Base-by-base conservation (phyloP, 2,113 vertebrate species). In the Gymnarchus niloticus region DNA sequence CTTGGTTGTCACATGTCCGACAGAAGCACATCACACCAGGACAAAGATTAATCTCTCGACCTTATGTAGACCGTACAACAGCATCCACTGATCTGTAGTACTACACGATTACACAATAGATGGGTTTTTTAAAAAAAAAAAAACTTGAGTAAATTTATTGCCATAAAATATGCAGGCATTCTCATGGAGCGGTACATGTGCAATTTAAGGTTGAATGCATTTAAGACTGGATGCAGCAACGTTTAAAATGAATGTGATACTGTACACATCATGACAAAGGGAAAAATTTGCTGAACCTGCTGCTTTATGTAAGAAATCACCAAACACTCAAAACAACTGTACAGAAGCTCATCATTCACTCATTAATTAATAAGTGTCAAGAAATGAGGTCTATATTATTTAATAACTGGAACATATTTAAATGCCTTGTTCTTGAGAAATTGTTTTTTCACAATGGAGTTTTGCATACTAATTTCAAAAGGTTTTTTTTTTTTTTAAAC, bases 341-440 rank as follows among this genome's bases (percentile, higher is more conserved):
- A 37, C 65, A 69, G 65, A 37, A 37, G 14, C 65, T 73, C 65
- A 73, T 33, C 65, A 73, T 33, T 73, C 28, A 73, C 33, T 73
- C 41, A 73, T 73, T 73, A 73, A 73, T 73, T 73, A 73, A 73
- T 33, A 73, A 73, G 41, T 73, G 65, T 73, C 65, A 73, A 28
- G 41, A 41, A 73, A 73, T 73, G 17, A 37, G 17, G 65, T 73
- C 65, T 73, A 41, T 33, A 41, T 73, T 73, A 73, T 73, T 73
- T 73, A 7, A 73, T 37, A 19, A 69, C 33, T 25, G n/a, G n/a
- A 33, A 6, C 33, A 69, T 1, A 19, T 12, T 65, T 12, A 65
- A 65, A 33, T 65, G 25, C 25, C 9, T 65, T 59, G 6, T 65
- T 73, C 12, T 17, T 73, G 65, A 37, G 33, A 73, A 73, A 69